phyloP scores from a whole-genome alignment of 1,140 invertebrate genomes.

The Myzus persicae region DNA sequence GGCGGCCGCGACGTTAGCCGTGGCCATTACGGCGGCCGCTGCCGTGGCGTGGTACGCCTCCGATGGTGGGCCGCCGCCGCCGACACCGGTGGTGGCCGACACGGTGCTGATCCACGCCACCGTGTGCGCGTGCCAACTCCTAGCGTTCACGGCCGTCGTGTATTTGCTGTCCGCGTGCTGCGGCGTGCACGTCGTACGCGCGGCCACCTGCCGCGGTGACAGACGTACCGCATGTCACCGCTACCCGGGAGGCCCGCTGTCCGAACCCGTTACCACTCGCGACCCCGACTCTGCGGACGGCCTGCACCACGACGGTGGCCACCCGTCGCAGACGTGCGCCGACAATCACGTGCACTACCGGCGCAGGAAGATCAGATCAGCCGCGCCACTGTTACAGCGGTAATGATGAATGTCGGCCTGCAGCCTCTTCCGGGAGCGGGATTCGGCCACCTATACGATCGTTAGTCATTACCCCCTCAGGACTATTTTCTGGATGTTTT shows the following conservation, averaged over 20 bases:
- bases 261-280: not conserved
- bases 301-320: not conserved
- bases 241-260: not conserved
- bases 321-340: not conserved
- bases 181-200: not conserved
- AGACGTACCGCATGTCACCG: not conserved
- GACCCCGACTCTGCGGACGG: not conserved
- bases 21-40: not conserved
- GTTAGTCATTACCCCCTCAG: no score
- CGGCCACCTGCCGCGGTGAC: not conserved
- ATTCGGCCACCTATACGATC: no score
- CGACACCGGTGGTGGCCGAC: not conserved
- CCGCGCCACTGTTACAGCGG: slow-evolving; percentile 22
- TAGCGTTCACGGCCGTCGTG: slow-evolving; percentile 7
- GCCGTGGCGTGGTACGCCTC: slow-evolving; percentile 8
- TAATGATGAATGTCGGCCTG: not conserved
- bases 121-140: slow-evolving; percentile 22
- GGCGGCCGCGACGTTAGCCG: not conserved
- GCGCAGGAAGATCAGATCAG: slow-evolving; percentile 21
- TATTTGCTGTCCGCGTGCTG: slow-evolving; percentile 21
- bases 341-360: not conserved
- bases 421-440: no score
- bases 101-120: not conserved
- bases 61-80: not conserved
- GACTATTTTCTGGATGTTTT: no score